phyloP scores from a whole-genome alignment of 2,797 vertebrate genomes.

The Loriculus beryllinus region DNA sequence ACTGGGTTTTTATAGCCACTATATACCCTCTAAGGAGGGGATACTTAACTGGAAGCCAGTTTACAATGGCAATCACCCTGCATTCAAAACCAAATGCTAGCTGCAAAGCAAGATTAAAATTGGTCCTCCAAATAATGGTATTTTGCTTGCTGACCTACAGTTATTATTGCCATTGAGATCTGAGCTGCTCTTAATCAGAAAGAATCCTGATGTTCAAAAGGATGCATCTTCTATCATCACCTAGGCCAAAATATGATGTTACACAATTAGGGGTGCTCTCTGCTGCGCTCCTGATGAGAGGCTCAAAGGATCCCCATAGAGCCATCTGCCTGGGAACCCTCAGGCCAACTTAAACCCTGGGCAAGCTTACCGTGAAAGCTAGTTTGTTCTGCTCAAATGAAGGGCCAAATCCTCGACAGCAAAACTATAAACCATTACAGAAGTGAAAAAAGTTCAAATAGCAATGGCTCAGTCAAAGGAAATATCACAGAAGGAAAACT shows the following conservation, averaged over 20 bases:
- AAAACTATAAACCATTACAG: neutral
- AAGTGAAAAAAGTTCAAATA: neutral
- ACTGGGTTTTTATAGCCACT: neutral
- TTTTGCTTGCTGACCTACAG: neutral
- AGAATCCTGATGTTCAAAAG: neutral
- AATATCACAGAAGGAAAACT: neutral
- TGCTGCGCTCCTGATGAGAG: neutral
- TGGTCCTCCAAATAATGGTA: neutral
- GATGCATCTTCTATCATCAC: neutral
- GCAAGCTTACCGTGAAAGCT: neutral
- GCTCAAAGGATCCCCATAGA: neutral
- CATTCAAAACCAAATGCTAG: neutral
- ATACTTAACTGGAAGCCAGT: neutral
- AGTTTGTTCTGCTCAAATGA: neutral
- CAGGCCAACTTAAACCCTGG: neutral
- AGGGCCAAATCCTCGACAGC: neutral
- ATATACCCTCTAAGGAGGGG: neutral
- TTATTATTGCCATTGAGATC: neutral
- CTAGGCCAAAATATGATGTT: neutral
- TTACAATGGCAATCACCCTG: neutral
- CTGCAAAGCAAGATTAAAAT: neutral
- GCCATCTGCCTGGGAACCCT: neutral
- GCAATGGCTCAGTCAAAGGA: neutral
- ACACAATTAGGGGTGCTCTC: neutral
- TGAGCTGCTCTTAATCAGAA: neutral